Conservation (phyloP, 1,140 invertebrate species). For the Plutomurus gul region DNA sequence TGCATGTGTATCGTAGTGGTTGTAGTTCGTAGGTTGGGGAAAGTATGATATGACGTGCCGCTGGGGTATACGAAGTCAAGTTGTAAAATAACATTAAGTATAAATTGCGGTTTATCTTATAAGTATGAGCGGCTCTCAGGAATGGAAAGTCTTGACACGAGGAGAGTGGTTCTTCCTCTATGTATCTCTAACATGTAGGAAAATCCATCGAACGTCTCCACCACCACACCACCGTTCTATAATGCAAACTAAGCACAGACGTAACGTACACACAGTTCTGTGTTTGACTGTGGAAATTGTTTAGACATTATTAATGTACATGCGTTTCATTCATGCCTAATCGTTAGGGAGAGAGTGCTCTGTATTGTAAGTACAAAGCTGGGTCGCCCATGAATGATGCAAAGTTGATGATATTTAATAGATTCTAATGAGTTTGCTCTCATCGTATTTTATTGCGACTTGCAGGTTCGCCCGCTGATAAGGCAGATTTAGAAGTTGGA, state of each 20-base stretch:
- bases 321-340: slow-evolving; percentile 15
- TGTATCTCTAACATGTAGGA: not conserved
- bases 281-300: slow-evolving; percentile 10
- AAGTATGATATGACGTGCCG: slow-evolving; percentile 6
- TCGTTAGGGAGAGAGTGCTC: not conserved
- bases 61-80: not conserved
- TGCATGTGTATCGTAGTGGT: not conserved
- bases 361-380: not conserved
- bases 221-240: not conserved
- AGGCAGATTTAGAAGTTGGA: slow-evolving; percentile 85
- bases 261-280: not conserved
- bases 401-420: slow-evolving; percentile 15
- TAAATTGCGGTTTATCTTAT: not conserved
- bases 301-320: slow-evolving; percentile 17
- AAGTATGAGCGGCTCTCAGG: not conserved
- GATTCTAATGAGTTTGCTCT: not conserved
- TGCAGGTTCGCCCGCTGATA: slow-evolving; percentile 87
- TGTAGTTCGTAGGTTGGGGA: not conserved
- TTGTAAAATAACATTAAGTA: slow-evolving; percentile 15
- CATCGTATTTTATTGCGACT: slow-evolving; percentile 34
- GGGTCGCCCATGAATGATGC: not conserved
- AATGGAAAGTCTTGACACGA: too few species aligned
- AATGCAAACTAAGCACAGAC: too few species aligned
- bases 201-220: not conserved
- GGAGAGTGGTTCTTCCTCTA: too few species aligned